These are phyloP conservation scores for Paguma larvata DNA, from an alignment of 2,797 vertebrate species.

Conservation along the genomic window DNA sequence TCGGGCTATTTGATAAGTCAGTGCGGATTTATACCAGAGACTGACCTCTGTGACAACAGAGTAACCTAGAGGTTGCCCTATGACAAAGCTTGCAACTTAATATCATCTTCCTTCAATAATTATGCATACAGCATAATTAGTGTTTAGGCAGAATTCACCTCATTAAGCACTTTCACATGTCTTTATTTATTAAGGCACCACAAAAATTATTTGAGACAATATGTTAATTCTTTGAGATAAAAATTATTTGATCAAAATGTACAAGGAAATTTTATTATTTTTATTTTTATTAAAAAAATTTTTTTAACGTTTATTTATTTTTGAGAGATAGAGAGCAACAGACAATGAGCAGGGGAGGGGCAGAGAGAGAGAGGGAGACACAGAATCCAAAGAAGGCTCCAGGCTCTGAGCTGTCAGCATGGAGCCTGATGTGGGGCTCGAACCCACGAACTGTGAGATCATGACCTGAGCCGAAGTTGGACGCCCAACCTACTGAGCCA, in stretches of 20 bases:
- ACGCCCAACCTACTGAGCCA: too few species aligned
- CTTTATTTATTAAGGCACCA: background rate
- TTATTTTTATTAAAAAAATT: too few species aligned
- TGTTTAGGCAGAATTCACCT: background rate
- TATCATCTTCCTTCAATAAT: background rate
- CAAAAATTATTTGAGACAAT: slow-evolving; percentile 20
- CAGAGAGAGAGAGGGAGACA: too few species aligned
- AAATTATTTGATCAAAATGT: background rate
- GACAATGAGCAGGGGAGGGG: too few species aligned
- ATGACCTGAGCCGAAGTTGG: too few species aligned
- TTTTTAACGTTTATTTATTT: too few species aligned
- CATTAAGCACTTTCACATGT: background rate
- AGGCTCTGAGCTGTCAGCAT: too few species aligned
- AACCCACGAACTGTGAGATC: too few species aligned
- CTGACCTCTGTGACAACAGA: background rate
- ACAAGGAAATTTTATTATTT: background rate
- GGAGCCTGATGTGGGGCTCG: too few species aligned
- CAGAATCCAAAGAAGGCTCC: too few species aligned
- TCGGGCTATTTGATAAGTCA: background rate
- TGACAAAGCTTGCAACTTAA: background rate
- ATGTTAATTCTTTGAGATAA: slow-evolving; percentile 13
- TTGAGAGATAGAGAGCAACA: too few species aligned
- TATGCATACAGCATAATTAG: background rate
- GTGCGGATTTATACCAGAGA: background rate
- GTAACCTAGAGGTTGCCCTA: background rate